Percentiles rank a stretch among this genome's conserved stretches.
Evolutionary conservation across 53 echinoderm and acorn worm genomes (phyloP).

Genomic region (Glandiceps talaboti): DNA sequence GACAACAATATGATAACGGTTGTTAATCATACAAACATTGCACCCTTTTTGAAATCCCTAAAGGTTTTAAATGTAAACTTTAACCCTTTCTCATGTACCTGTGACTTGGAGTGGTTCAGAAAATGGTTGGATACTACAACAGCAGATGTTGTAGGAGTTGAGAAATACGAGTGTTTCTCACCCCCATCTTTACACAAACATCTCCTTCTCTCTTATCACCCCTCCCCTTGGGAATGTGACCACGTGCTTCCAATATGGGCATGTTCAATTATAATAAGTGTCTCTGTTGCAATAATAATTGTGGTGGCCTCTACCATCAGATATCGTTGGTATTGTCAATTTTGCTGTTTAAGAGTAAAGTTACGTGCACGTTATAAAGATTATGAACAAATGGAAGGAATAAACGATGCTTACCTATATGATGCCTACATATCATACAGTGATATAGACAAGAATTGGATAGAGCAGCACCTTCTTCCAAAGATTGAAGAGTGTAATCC

Average conservation of each 20-base stretch:
- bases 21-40: conserved; percentile 48
- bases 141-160: conserved; percentile 21
- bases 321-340: conserved; percentile 28
- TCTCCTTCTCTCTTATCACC: conserved; percentile 34
- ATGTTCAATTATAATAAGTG: conserved; percentile 32
- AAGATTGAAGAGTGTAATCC: conserved; percentile 22
- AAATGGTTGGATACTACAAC: conserved; percentile 61
- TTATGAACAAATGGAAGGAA: conserved; percentile 23
- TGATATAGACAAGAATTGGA: conserved; percentile 48
- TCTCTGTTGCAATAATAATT: conserved; percentile 5
- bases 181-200: conserved; percentile 43
- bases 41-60: conserved; percentile 34
- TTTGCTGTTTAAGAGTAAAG: conserved; percentile 26
- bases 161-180: conserved; percentile 34
- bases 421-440: conserved; percentile 79
- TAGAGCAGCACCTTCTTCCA: conserved; percentile 20
- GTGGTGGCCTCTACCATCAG: background rate
- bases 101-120: conserved; percentile 79
- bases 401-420: conserved; percentile 23
- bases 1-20: conserved; percentile 54
- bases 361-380: background rate
- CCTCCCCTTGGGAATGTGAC: conserved; percentile 43
- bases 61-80: conserved; percentile 29
- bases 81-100: conserved; percentile 73
- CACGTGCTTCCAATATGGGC: conserved; percentile 32